phyloP scores from a whole-genome alignment of 2,888 invertebrate species.

The Idaea aversata region DNA sequence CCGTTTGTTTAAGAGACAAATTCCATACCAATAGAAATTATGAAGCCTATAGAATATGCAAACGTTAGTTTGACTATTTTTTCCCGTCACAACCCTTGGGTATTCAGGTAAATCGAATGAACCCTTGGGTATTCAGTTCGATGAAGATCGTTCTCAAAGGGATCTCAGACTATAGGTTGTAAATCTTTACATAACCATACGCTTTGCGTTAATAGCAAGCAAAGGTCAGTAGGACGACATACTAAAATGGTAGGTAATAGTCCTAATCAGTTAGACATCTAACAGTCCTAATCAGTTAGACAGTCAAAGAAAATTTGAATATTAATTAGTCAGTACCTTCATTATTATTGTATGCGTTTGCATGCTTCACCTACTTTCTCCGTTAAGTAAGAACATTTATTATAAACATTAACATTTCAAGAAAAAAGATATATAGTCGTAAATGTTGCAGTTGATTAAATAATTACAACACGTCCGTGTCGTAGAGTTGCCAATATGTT shows the following conservation, averaged over 20 bases:
- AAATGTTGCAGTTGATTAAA: slow-evolving; percentile 2
- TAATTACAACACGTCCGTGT: slow-evolving; percentile 2
- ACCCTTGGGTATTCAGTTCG: too few relatives aligned
- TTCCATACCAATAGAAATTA: too few relatives aligned
- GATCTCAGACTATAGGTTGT: too few relatives aligned
- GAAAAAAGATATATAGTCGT: background rate
- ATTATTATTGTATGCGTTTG: slow-evolving; percentile 23
- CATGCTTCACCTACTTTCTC: slow-evolving; percentile 28
- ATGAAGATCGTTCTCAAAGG: too few relatives aligned
- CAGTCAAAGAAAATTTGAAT: slow-evolving; percentile 20
- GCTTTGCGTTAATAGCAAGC: background rate
- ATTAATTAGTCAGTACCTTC: slow-evolving; percentile 27
- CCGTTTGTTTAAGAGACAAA: too few relatives aligned
- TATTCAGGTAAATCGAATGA: too few relatives aligned
- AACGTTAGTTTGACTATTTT: too few relatives aligned
- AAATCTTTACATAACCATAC: background rate
- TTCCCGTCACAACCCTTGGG: too few relatives aligned
- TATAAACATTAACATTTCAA: slow-evolving; percentile 6
- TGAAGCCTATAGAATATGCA: too few relatives aligned
- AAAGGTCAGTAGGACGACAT: slow-evolving; percentile 2
- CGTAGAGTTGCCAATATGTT: slow-evolving; percentile 17
- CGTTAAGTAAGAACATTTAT: slow-evolving; percentile 13
- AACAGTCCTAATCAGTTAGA: slow-evolving; percentile 11
- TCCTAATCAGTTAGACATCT: slow-evolving; percentile 17
- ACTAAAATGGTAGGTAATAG: background rate